Evolutionary conservation across 2,888 invertebrate genomes (phyloP).

Genomic region (Drosophila gaucha): DNA sequence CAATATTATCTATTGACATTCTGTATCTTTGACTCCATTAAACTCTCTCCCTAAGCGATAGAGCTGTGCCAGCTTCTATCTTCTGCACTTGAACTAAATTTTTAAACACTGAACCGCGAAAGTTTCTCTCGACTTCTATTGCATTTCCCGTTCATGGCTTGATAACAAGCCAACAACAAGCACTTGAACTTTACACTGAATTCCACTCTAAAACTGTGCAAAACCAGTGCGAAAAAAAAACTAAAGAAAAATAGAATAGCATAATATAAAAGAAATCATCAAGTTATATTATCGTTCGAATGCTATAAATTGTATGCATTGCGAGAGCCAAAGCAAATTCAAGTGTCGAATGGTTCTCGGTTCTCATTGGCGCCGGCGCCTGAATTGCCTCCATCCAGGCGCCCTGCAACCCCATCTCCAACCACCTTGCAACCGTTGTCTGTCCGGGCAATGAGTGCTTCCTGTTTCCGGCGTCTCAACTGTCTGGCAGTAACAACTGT

Average conservation of each 20-base stretch:
- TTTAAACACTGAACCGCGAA: not conserved
- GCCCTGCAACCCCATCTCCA: not conserved
- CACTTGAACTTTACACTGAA: slow-evolving; percentile 38
- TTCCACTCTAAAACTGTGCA: slow-evolving; percentile 37
- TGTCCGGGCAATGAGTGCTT: slow-evolving; percentile 72
- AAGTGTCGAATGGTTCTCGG: slow-evolving; percentile 52
- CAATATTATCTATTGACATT: not conserved
- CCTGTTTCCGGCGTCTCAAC: slow-evolving; percentile 66
- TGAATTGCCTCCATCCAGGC: not conserved
- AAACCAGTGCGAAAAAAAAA: no score
- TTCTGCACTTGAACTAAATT: not conserved
- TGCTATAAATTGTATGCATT: slow-evolving; percentile 53
- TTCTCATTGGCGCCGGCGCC: slow-evolving; percentile 44
- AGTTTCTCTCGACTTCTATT: not conserved
- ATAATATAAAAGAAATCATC: slow-evolving; percentile 28
- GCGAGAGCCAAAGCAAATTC: slow-evolving; percentile 23
- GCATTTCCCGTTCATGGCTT: not conserved
- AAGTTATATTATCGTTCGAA: slow-evolving; percentile 51
- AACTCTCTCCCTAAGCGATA: not conserved
- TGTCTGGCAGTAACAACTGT: slow-evolving; percentile 67
- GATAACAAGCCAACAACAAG: slow-evolving; percentile 5
- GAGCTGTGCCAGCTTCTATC: not conserved
- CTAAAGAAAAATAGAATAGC: slow-evolving; percentile 6
- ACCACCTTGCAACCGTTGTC: slow-evolving; percentile 22
- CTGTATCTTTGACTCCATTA: not conserved